Percentiles rank a stretch among this genome's conserved stretches.
Conservation (phyloP, 1,140 invertebrate genomes). For the Varroa destructor region DNA sequence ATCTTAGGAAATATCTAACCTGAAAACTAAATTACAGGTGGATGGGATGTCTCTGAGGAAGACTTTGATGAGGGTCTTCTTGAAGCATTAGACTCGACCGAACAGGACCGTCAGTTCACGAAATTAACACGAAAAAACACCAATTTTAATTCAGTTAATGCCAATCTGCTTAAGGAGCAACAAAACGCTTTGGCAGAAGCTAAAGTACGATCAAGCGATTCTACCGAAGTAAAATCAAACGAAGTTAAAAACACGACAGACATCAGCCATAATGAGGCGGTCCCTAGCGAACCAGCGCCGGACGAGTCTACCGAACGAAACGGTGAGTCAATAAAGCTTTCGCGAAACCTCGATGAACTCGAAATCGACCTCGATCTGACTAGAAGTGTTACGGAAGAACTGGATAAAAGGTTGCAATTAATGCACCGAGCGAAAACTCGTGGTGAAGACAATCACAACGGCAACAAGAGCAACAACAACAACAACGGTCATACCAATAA, state of each 20-base stretch:
- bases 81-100: constrained; percentile 4
- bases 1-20: too few species aligned
- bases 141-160: constrained; percentile 20
- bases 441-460: too few species aligned
- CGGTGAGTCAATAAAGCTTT: neutral
- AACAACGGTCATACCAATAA: too few species aligned
- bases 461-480: too few species aligned
- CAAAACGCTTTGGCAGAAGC: neutral
- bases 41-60: constrained; percentile 21
- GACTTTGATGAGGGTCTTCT: constrained; percentile 27
- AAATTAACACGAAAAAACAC: constrained; percentile 20
- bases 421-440: constrained; percentile 7
- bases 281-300: too few species aligned
- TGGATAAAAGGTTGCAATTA: constrained; percentile 11
- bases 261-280: too few species aligned
- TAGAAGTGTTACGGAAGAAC: constrained; percentile 15
- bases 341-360: neutral
- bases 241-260: too few species aligned
- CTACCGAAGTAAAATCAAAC: too few species aligned
- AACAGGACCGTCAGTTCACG: constrained; percentile 21
- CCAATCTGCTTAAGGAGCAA: constrained; percentile 8
- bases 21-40: neutral
- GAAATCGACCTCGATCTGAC: constrained; percentile 8
- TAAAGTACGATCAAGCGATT: too few species aligned
- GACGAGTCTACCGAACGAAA: too few species aligned